Evolutionary conservation across 2,113 vertebrate species (phyloP), one percentile per base, ranked within the genome.

Genomic region (Hippocampus abdominalis): DNA sequence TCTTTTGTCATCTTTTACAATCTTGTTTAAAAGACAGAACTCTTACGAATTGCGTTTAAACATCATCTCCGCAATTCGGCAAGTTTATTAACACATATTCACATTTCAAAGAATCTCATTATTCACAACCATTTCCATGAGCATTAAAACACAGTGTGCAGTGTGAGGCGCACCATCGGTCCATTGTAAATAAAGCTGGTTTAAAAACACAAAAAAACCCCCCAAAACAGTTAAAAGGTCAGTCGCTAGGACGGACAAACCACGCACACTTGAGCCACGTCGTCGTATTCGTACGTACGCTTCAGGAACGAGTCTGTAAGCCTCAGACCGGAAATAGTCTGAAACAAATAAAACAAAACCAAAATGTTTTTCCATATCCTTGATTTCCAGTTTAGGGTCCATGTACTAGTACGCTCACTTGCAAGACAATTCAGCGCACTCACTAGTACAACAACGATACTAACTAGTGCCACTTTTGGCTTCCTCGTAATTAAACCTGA

Each of bases 231-330:
- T 40, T 48, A 69, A 70, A 78, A 71, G 60, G 0, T 10, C 13
- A 62, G 0, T 8, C 11, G 20, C 70, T 85, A 96, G 82, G 82
- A 90, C 3, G 96, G 96, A 70, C 95, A 95, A 77, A 99, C 93
- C 72, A 99, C 97, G 76, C 95, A 98, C 82, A 99, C 97, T 85
- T 99, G 97, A 39, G 96, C 97, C 1, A 99, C 95, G 87, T 99
- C 97, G 56, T 99, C 97, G 0, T 99, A 98, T 60, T 99, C 97
- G 0, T 99, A 99, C 0, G 97, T 99, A 89, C 97, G 94, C 92
- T 98, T 98, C 91, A 99, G 89, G 89, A 98, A 99, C 0, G 95
- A 98, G 73, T 99, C 97, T 2, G 95, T 99, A 49, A 99, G 92
- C 89, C 97, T 93, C 81, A 98, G 85, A 64, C 97, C 97, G 3